phyloP scores from a whole-genome alignment of 1,140 invertebrate genomes.

The Calephelis nemesis region DNA sequence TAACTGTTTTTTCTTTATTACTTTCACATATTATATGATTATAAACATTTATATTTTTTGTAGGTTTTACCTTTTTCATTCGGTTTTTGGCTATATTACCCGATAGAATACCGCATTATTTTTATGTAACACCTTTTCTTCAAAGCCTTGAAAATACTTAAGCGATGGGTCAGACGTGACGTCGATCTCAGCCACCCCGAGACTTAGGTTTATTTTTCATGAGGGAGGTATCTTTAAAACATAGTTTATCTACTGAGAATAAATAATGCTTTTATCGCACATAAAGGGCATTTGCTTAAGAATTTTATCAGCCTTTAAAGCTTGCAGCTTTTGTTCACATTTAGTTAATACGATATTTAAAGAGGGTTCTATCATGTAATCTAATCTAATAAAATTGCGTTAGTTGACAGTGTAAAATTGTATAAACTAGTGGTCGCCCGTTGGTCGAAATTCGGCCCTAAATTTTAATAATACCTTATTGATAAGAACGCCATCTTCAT shows the following conservation, averaged over 20 bases:
- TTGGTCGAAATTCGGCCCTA: too few species aligned
- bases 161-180: constrained; percentile 33
- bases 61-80: too few species aligned
- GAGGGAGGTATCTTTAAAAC: constrained; percentile 36
- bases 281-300: constrained; percentile 6
- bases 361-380: too few species aligned
- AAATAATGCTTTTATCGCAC: constrained; percentile 5
- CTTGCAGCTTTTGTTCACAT: background rate
- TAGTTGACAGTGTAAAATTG: too few species aligned
- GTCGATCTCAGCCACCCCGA: constrained; percentile 31
- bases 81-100: background rate
- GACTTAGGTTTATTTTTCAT: constrained; percentile 38
- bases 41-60: too few species aligned
- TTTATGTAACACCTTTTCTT: constrained; percentile 4
- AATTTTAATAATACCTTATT: too few species aligned
- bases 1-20: too few species aligned
- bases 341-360: too few species aligned
- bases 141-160: constrained; percentile 25
- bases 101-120: background rate
- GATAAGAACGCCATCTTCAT: too few species aligned
- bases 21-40: too few species aligned
- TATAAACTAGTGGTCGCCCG: too few species aligned
- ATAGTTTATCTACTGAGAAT: constrained; percentile 29
- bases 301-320: constrained; percentile 1
- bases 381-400: too few species aligned